Evolutionary conservation across 1,140 invertebrate species (phyloP).

Genomic region (Rhagoletis pomonella): DNA sequence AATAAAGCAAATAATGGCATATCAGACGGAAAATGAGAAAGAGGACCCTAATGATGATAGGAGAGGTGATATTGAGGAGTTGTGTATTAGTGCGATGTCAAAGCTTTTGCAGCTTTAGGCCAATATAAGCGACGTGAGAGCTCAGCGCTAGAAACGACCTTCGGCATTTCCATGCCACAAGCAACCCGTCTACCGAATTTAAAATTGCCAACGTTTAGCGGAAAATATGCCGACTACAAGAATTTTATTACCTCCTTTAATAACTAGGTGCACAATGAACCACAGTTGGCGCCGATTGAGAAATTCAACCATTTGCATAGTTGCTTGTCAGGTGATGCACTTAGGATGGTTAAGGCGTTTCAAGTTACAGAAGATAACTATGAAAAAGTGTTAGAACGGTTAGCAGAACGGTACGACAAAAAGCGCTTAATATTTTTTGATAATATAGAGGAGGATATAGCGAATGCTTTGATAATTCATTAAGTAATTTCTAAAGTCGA

Average conservation of each 20-base stretch:
- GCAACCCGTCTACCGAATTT: not conserved
- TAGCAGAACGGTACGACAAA: too few relatives aligned
- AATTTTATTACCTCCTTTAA: slow-evolving; percentile 21
- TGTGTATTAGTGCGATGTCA: not conserved
- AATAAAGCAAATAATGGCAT: too few relatives aligned
- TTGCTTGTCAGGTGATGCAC: slow-evolving; percentile 34
- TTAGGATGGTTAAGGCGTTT: slow-evolving; percentile 40
- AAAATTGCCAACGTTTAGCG: slow-evolving; percentile 52
- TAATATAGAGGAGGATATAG: not conserved
- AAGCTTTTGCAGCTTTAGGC: too few relatives aligned
- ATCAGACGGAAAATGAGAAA: too few relatives aligned
- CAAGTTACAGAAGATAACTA: slow-evolving; percentile 56
- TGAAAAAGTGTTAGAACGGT: not conserved
- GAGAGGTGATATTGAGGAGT: slow-evolving; percentile 40
- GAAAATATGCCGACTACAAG: slow-evolving; percentile 55
- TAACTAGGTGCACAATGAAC: slow-evolving; percentile 11
- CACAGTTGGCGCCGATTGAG: not conserved
- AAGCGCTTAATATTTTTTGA: too few relatives aligned
- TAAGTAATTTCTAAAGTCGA: not conserved
- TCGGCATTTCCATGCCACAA: not conserved
- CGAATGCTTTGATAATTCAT: slow-evolving; percentile 37
- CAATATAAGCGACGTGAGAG: not conserved
- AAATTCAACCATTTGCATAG: slow-evolving; percentile 55
- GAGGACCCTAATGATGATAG: too few relatives aligned
- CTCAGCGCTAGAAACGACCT: not conserved